These are phyloP conservation scores for Diorhabda sublineata DNA, from an alignment of 1,140 invertebrate species.

Conservation along the genomic window DNA sequence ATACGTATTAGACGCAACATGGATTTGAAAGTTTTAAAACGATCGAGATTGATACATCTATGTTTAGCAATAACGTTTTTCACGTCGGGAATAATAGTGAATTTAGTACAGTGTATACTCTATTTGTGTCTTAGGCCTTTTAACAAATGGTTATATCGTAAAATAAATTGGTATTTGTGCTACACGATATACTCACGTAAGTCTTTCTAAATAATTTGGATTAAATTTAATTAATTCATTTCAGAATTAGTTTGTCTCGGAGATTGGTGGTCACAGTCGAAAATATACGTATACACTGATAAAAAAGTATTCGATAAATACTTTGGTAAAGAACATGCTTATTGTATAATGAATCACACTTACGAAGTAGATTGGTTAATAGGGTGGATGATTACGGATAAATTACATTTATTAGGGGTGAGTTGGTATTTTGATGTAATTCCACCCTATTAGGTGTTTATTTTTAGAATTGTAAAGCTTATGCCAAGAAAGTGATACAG, in stretches of 20 bases:
- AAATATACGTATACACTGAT: constrained; percentile 71
- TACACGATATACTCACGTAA: constrained; percentile 89
- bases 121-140: constrained; percentile 71
- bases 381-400: constrained; percentile 82
- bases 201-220: constrained; percentile 47
- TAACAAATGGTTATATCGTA: constrained; percentile 74
- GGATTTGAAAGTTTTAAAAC: constrained; percentile 51
- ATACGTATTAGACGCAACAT: neutral
- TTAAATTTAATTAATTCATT: constrained; percentile 27
- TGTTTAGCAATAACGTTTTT: constrained; percentile 87
- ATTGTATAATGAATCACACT: constrained; percentile 90
- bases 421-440: constrained; percentile 41
- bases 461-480: constrained; percentile 87
- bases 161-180: constrained; percentile 87
- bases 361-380: constrained; percentile 95
- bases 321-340: constrained; percentile 83
- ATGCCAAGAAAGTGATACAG: constrained; percentile 87
- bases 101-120: constrained; percentile 73
- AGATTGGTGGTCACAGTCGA: constrained; percentile 87
- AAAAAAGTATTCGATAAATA: constrained; percentile 73
- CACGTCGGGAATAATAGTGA: constrained; percentile 82
- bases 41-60: constrained; percentile 65
- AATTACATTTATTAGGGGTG: constrained; percentile 72
- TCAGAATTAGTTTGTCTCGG: constrained; percentile 86
- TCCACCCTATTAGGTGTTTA: constrained; percentile 13